Percentiles rank a stretch among this genome's conserved stretches.
Conservation (phyloP, 2,113 vertebrate genomes). For the Phyllostomus hastatus region DNA sequence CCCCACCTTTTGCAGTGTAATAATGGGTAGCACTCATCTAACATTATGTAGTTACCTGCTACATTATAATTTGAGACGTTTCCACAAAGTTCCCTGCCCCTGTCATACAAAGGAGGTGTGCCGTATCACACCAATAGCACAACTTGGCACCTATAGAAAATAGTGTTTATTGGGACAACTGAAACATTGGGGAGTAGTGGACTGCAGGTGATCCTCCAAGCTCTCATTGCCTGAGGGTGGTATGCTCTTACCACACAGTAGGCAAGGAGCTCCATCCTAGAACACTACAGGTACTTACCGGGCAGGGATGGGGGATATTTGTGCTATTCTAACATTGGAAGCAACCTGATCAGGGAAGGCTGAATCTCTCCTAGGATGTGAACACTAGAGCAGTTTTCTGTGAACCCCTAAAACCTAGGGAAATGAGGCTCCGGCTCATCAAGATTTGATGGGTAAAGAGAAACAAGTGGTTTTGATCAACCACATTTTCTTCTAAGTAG, state of each 20-base stretch:
- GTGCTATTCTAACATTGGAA: rapidly evolving
- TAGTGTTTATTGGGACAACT: not conserved
- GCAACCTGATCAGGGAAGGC: not conserved
- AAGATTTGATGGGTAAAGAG: not conserved
- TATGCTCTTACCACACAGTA: rapidly evolving
- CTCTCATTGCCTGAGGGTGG: not conserved
- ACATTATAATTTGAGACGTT: not conserved
- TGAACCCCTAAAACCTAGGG: not conserved
- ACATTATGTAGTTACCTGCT: not conserved
- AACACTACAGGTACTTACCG: rapidly evolving
- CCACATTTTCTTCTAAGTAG: not conserved
- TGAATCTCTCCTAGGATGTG: rapidly evolving
- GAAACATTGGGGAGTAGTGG: rapidly evolving
- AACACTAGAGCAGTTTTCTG: too few relatives aligned
- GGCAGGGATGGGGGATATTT: not conserved
- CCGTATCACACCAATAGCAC: too few relatives aligned
- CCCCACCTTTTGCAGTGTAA: not conserved
- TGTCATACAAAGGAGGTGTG: not conserved
- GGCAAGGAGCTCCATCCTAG: rapidly evolving
- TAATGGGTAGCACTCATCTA: not conserved
- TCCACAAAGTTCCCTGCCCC: not conserved
- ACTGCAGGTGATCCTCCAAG: rapidly evolving
- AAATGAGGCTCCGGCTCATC: not conserved
- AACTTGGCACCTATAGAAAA: not conserved
- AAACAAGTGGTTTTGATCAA: not conserved